phyloP scores from a whole-genome alignment of 2,113 vertebrate genomes.

The Hystrix cristata region DNA sequence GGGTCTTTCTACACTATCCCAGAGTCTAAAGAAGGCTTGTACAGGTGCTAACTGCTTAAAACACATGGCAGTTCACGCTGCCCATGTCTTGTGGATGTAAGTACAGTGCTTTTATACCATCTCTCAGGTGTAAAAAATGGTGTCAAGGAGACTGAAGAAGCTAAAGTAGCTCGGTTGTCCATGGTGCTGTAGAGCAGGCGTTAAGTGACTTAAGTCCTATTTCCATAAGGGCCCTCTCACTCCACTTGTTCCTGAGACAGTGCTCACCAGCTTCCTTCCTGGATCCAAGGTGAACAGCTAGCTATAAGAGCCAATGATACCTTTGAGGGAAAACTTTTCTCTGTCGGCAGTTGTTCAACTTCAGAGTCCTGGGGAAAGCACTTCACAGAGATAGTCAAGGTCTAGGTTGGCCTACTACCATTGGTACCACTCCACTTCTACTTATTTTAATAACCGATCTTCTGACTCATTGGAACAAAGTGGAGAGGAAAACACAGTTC shows the following conservation, averaged over 20 bases:
- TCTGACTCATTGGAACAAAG: not conserved
- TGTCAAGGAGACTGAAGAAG: not conserved
- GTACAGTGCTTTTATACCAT: not conserved
- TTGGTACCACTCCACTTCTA: not conserved
- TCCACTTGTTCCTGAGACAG: constrained; percentile 5
- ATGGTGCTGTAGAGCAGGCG: not conserved
- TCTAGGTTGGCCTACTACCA: not conserved
- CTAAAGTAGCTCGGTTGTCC: not conserved
- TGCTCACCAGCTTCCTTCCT: not conserved
- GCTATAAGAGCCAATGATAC: not conserved
- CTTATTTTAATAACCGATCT: constrained; percentile 17
- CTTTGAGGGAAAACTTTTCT: not conserved
- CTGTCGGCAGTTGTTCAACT: not conserved
- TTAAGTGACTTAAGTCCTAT: not conserved
- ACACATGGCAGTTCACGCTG: not conserved
- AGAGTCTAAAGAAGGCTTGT: not conserved
- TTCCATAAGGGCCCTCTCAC: not conserved
- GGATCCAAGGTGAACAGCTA: not conserved
- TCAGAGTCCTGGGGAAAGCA: not conserved
- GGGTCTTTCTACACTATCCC: constrained; percentile 9
- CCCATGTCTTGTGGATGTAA: not conserved
- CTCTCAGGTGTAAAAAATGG: not conserved
- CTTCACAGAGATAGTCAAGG: not conserved
- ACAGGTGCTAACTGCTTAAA: not conserved
- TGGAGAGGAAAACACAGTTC: constrained; percentile 18